phyloP scores from a whole-genome alignment of 2,113 vertebrate species.

The Brachypteracias leptosomus region DNA sequence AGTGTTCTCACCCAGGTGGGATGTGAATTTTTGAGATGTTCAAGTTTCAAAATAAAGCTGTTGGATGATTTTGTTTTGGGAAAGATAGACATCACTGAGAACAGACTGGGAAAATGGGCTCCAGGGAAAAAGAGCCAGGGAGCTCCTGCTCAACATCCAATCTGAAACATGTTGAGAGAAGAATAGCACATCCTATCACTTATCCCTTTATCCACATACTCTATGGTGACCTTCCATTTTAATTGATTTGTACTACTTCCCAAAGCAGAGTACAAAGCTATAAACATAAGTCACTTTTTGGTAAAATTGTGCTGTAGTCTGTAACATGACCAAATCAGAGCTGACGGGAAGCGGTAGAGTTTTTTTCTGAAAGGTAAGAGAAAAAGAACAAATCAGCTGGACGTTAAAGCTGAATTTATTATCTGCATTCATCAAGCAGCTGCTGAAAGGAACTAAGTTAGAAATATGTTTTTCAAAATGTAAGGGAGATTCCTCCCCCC shows the following conservation, averaged over 20 bases:
- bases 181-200: not conserved
- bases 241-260: not conserved
- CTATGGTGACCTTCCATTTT: not conserved
- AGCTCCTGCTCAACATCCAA: not conserved
- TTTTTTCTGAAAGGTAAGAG: not conserved
- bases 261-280: not conserved
- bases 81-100: not conserved
- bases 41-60: not conserved
- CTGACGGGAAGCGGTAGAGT: rapidly evolving
- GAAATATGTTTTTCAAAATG: not conserved
- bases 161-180: not conserved
- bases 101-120: not conserved
- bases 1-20: not conserved
- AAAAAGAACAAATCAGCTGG: not conserved
- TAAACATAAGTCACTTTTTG: not conserved
- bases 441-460: not conserved
- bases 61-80: not conserved
- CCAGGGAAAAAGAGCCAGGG: not conserved
- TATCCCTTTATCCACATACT: not conserved
- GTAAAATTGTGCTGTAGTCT: not conserved
- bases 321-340: not conserved
- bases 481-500: not conserved
- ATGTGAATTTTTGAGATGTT: not conserved
- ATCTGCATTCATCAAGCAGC: not conserved
- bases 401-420: not conserved